A percentile compares a stretch with the other conserved stretches of the same genome.
Evolutionary conservation across 2,888 invertebrate species (phyloP).

Genomic region (Acanthosoma haemorrhoidale): DNA sequence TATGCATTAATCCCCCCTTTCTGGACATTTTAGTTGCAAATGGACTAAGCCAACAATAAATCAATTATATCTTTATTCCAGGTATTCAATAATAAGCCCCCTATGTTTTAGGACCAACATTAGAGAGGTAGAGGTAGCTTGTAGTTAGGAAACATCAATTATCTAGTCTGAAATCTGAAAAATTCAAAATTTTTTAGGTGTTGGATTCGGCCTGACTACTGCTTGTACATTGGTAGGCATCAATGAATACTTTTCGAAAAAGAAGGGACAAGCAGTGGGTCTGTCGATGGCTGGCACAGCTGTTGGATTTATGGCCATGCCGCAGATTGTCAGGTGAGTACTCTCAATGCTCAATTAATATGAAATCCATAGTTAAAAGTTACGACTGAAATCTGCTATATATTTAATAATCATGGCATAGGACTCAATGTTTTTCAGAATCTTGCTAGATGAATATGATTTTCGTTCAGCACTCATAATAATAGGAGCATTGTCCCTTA

Average conservation of each 20-base stretch:
- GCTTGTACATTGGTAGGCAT: constrained; percentile 67
- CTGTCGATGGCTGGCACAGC: constrained; percentile 70
- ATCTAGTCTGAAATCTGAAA: no score
- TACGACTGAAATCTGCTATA: no score
- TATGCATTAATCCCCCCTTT: no score
- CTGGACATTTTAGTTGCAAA: no score
- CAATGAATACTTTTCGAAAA: constrained; percentile 63
- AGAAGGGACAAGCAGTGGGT: constrained; percentile 67
- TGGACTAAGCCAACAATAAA: no score
- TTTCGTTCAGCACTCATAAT: constrained; percentile 60
- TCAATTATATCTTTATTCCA: no score
- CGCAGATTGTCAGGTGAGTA: constrained; percentile 54
- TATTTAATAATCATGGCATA: no score
- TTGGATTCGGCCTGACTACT: constrained; percentile 65
- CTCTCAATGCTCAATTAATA: neutral
- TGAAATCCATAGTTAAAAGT: no score
- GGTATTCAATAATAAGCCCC: no score
- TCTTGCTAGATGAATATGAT: constrained; percentile 59
- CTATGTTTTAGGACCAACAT: no score
- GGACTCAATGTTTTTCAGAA: constrained; percentile 48
- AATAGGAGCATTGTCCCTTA: constrained; percentile 58
- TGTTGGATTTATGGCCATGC: constrained; percentile 68
- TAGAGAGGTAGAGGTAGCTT: no score
- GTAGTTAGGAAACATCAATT: no score
- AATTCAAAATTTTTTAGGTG: constrained; percentile 48